Conservation (phyloP, 1,140 invertebrate genomes). For the Drosophila littoralis region DNA sequence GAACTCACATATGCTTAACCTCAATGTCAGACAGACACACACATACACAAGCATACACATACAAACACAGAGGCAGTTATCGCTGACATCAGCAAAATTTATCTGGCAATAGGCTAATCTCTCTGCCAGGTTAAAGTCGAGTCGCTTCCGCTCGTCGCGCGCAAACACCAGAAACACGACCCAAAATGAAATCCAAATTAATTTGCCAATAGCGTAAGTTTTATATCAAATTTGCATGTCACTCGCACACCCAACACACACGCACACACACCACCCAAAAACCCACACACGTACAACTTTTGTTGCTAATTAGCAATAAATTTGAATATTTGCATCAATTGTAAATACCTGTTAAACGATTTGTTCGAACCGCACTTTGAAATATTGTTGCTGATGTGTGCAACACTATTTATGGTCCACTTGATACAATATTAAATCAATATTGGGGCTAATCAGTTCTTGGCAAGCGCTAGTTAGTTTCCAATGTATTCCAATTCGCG, state of each 20-base stretch:
- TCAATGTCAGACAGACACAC: conserved; percentile 28
- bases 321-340: conserved; percentile 54
- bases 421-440: conserved; percentile 41
- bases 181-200: conserved; percentile 74
- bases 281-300: conserved; percentile 13
- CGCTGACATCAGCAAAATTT: conserved; percentile 57
- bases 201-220: conserved; percentile 70
- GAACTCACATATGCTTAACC: conserved; percentile 53
- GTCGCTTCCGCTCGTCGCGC: conserved; percentile 8
- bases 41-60: conserved; percentile 14
- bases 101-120: conserved; percentile 62
- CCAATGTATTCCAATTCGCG: no score
- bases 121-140: conserved; percentile 61
- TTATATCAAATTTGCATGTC: conserved; percentile 72
- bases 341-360: conserved; percentile 51
- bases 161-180: conserved; percentile 37
- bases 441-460: conserved; percentile 38
- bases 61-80: conserved; percentile 7
- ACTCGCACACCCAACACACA: conserved; percentile 20
- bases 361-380: conserved; percentile 49
- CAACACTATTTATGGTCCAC: conserved; percentile 10
- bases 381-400: conserved; percentile 49
- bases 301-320: conserved; percentile 74
- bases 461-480: no score
- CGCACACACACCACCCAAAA: not conserved